Evolutionary conservation across 1,140 invertebrate species (phyloP), one percentile per base, ranked within the genome.

Genomic region (Pinna nobilis): DNA sequence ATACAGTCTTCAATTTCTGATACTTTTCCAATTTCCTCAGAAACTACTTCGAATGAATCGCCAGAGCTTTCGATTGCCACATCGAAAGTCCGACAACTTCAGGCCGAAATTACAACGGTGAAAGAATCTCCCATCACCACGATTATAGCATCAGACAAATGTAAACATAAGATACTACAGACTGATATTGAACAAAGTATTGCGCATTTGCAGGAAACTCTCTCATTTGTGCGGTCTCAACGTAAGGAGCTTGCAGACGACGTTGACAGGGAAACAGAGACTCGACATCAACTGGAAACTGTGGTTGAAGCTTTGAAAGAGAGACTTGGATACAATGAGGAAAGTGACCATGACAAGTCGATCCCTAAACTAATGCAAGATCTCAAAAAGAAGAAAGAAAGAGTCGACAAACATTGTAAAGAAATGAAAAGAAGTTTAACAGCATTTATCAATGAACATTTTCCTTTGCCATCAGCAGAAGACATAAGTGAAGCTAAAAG

Each of bases 381-480:
- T n/a, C n/a, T n/a, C n/a, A 18, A 30, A 59, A 20, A 59, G 15
- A 9, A 59, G 30, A 33, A 59, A n/a, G 30, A 59, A 59, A 33
- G 30, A 59, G 15, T 18, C 55, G 13, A 32, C 28, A 13, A 25
- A 59, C 55, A 70, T 20, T 44, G 63, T 11, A 76, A 70, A 41
- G 44, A 61, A 37, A 35, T 76, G 30, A 60, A 60, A 49, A 66
- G 49, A 23, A 72, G 53, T 41, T 60, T 76, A 1, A 64, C 49
- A 25, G 32, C 64, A 30, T 67, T 79, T 41, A 68, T 76, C 4
- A 49, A 50, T 15, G 61, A 79, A 41, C 70, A 79, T 63, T 79
- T 79, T 47, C 70, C 67, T 3, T 63, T 72, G 32, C 70, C 78
- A 6, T 59, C 61, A 28, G 23, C 69, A 44, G 28, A 76, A 61